Base-by-base conservation (phyloP, 2,113 vertebrate species). In the Rhinopithecus roxellana region DNA sequence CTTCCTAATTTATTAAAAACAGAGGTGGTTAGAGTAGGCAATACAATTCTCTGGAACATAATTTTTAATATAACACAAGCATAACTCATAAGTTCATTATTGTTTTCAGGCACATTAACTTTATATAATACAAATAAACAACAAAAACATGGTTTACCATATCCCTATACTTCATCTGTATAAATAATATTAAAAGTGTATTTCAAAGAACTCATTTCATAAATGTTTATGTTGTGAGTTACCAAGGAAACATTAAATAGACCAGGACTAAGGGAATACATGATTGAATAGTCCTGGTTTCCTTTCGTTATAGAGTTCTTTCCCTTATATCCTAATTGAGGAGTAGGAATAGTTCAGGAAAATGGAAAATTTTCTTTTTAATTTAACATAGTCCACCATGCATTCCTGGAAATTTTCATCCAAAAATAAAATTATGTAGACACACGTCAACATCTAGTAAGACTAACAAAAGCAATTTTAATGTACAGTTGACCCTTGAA, bases 211-310 rank as follows among this genome's bases (percentile, higher is more conserved):
- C 32, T 83, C 74, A 38, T 79, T 95, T 85, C 67, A 94, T 35
- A 1, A 0, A 1, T 35, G 43, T 59, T 90, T 69, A 16, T 45
- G 5, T 61, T 77, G 11, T 43, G 79, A 0, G 40, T 95, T 94
- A 95, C 52, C 90, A 95, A 0, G 8, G 89, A 95, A 97, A 97
- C 82, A 48, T 0, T 5, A 97, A 97, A 35, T 32, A 94, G 83
- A 79, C 6, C 0, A 1, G 59, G 97, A 95, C 8, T 16, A 59
- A 88, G 18, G 74, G 69, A 91, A 96, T 86, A 82, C 80, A 35
- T 32, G 5, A 45, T 85, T 92, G 30, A 23, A 4, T 2, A 45
- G 61, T 82, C 67, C 57, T 35, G 83, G 72, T 13, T 80, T 25
- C 43, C 40, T 92, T 40, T 30, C 22, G 1, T 83, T 64, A 40